Base-by-base conservation (phyloP, 2,888 invertebrate species). In the Pteria penguin region DNA sequence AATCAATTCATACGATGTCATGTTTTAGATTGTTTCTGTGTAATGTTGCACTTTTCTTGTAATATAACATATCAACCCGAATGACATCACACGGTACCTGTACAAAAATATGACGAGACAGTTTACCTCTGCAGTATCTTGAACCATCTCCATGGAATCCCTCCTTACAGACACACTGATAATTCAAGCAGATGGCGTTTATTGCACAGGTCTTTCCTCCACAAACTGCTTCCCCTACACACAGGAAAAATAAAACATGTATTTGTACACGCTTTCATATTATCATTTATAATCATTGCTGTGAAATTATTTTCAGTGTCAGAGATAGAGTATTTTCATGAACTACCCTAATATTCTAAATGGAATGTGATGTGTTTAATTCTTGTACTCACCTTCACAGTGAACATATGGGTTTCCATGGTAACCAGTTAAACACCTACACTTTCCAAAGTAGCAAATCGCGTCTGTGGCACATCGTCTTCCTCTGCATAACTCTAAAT, bases 101-200 rank as follows among this genome's bases (percentile, higher is more conserved):
- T n/a, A n/a, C n/a, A n/a, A n/a, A n/a, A n/a, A n/a, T n/a, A n/a
- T n/a, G n/a, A n/a, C n/a, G n/a, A n/a, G n/a, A n/a, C n/a, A n/a
- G n/a, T n/a, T 36, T 69, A 69, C 69, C 33, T 60, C 24, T 31
- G 33, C 69, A 69, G 22, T 36, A 4, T 32, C 26, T 58, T 18
- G 26, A 33, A 11, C 69, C 69, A 27, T 69, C n/a, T 14, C 69
- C 69, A 26, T 33, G n/a, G 60, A 33, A 69, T 36, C 69, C 69
- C 5, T 33, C 26, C 26, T 33, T 24, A 60, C 69, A 69, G 22
- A 58, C 33, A 26, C 69, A 69, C 36, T 69, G 69, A 26, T 69
- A 58, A 36, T 69, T 69, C 45, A 52, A 31, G 32, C 69, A 69
- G 5, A 55, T 45, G 2, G 69, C 58, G 26, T 69, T 27, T 11